phyloP scores from a whole-genome alignment of 2,113 vertebrate genomes.

The Mellivora capensis region DNA sequence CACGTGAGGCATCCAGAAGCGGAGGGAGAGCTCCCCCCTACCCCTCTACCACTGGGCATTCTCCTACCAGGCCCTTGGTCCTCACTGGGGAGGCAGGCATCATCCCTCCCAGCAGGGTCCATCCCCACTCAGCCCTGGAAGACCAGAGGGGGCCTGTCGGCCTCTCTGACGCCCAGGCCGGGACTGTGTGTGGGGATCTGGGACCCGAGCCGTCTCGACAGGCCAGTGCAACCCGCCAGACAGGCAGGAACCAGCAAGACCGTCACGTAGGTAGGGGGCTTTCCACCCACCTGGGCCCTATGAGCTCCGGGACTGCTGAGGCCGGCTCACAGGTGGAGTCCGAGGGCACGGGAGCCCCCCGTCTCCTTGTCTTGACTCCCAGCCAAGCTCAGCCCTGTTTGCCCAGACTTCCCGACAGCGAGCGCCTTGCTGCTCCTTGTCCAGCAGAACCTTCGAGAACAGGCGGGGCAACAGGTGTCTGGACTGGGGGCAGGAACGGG shows the following conservation, averaged over 20 bases:
- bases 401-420: accelerated
- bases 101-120: not conserved
- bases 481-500: not conserved
- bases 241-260: accelerated
- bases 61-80: not conserved
- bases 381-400: not conserved
- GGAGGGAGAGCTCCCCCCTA: no score
- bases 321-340: accelerated
- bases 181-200: not conserved
- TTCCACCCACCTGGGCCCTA: not conserved
- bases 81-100: not conserved
- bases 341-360: accelerated
- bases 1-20: accelerated
- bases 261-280: accelerated
- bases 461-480: accelerated
- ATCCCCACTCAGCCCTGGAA: not conserved
- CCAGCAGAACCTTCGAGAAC: not conserved
- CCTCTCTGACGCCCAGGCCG: accelerated
- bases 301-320: not conserved
- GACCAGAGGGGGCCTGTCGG: not conserved
- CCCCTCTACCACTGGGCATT: no score
- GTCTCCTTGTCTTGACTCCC: no score
- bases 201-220: not conserved
- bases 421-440: not conserved
- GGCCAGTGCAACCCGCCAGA: no score